A percentile compares a stretch with the other conserved stretches of the same genome.
Evolutionary conservation across 2,797 vertebrate species (phyloP).

Genomic region (Trachurus trachurus): DNA sequence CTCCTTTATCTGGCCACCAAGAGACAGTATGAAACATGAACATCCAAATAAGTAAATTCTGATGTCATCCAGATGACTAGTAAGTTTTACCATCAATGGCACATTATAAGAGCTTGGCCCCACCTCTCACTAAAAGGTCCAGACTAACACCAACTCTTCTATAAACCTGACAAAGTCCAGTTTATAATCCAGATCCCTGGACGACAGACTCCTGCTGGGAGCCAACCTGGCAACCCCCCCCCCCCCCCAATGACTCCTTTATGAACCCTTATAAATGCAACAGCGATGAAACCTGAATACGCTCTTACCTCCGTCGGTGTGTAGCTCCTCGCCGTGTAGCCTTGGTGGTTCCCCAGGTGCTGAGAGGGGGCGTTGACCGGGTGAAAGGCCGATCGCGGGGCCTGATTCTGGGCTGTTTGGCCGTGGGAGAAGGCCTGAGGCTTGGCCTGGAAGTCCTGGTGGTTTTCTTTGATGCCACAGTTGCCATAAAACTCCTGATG

Average conservation of each 20-base stretch:
- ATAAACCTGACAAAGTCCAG: slow-evolving; percentile 41
- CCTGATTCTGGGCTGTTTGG: slow-evolving; percentile 47
- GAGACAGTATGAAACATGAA: no score
- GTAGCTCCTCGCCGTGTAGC: slow-evolving; percentile 66
- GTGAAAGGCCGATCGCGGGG: slow-evolving; percentile 80
- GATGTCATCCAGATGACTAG: no score
- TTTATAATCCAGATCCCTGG: slow-evolving; percentile 25
- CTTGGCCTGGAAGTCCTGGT: slow-evolving; percentile 54
- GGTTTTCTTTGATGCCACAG: slow-evolving; percentile 43
- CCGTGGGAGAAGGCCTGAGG: slow-evolving; percentile 33
- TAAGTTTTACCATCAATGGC: no score
- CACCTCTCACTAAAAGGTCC: no score
- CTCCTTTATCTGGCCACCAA: no score
- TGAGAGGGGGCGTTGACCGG: slow-evolving; percentile 62
- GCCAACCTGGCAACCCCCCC: slow-evolving; percentile 16
- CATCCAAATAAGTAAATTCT: no score
- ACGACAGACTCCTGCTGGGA: slow-evolving; percentile 14
- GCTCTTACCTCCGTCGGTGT: slow-evolving; percentile 81
- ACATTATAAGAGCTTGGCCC: no score
- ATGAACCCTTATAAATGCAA: slow-evolving; percentile 18
- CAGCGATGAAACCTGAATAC: no score
- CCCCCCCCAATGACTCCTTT: slow-evolving; percentile 1
- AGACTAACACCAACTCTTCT: not conserved
- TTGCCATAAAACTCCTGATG: slow-evolving; percentile 56
- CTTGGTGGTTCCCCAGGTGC: slow-evolving; percentile 58